phyloP scores from a whole-genome alignment of 2,888 invertebrate genomes.

The Napeogenes sylphis region DNA sequence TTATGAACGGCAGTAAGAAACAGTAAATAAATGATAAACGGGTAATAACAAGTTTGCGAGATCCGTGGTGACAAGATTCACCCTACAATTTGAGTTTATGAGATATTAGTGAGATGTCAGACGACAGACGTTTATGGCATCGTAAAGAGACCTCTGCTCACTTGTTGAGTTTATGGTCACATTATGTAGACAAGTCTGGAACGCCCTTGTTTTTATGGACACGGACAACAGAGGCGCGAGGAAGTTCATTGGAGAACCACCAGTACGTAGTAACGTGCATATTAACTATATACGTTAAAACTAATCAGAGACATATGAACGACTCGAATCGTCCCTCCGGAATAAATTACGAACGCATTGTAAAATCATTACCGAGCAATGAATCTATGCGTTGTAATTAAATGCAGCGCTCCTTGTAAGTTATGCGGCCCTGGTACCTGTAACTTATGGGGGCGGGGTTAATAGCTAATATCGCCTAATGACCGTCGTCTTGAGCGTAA shows the following conservation, averaged over 20 bases:
- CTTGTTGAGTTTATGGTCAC: slow-evolving; percentile 64
- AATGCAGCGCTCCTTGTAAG: slow-evolving; percentile 45
- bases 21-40: slow-evolving; percentile 20
- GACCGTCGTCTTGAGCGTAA: slow-evolving; percentile 73
- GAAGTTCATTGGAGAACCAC: slow-evolving; percentile 17
- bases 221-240: slow-evolving; percentile 25
- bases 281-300: neutral
- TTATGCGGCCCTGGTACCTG: slow-evolving; percentile 43
- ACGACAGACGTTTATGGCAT: slow-evolving; percentile 60
- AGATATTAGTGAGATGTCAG: slow-evolving; percentile 71
- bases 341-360: neutral
- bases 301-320: too few species aligned
- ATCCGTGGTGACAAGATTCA: slow-evolving; percentile 36
- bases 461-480: slow-evolving; percentile 78
- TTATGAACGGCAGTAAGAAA: slow-evolving; percentile 11
- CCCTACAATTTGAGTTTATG: slow-evolving; percentile 52
- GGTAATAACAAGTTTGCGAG: slow-evolving; percentile 26
- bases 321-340: too few species aligned
- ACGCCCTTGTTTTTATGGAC: slow-evolving; percentile 36
- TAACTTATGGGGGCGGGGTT: slow-evolving; percentile 53
- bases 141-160: slow-evolving; percentile 69
- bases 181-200: slow-evolving; percentile 36
- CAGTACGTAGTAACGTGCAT: neutral
- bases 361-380: slow-evolving; percentile 10
- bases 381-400: slow-evolving; percentile 18